Conservation (phyloP, 1,140 invertebrate genomes). For the Megalonaias nervosa region DNA sequence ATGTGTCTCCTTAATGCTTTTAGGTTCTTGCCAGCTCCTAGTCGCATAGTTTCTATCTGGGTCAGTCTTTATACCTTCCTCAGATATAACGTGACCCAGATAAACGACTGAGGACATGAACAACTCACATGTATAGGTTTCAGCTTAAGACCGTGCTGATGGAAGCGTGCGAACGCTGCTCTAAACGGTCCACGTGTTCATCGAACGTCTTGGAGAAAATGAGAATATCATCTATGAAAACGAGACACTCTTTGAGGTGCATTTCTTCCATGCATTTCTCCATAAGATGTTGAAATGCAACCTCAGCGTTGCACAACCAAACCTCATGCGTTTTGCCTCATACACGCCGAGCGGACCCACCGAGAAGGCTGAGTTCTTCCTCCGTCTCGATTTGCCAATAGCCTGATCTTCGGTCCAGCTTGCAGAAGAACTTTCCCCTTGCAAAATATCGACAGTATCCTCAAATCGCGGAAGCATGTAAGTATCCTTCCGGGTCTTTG, state of each 20-base stretch:
- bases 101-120: conserved; percentile 48
- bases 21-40: conserved; percentile 54
- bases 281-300: too few relatives aligned
- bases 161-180: conserved; percentile 27
- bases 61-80: too few relatives aligned
- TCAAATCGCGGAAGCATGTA: conserved; percentile 74
- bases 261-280: too few relatives aligned
- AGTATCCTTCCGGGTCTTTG: conserved; percentile 66
- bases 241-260: too few relatives aligned
- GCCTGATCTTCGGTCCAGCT: too few relatives aligned
- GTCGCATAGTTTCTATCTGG: conserved; percentile 54
- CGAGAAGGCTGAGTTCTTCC: too few relatives aligned
- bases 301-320: too few relatives aligned
- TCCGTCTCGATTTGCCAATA: conserved; percentile 65
- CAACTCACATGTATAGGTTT: conserved; percentile 63
- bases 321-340: too few relatives aligned
- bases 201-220: conserved; percentile 31
- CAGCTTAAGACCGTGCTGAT: conserved; percentile 35
- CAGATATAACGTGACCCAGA: too few relatives aligned
- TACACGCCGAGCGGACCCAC: too few relatives aligned
- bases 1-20: conserved; percentile 50
- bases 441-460: conserved; percentile 66
- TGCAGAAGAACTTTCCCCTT: conserved; percentile 38
- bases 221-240: too few relatives aligned
- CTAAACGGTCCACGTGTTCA: conserved; percentile 33